Percentiles rank a stretch among this genome's conserved stretches.
phyloP scores from a whole-genome alignment of 1,140 invertebrate genomes.

The Lutraria rhynchaena region DNA sequence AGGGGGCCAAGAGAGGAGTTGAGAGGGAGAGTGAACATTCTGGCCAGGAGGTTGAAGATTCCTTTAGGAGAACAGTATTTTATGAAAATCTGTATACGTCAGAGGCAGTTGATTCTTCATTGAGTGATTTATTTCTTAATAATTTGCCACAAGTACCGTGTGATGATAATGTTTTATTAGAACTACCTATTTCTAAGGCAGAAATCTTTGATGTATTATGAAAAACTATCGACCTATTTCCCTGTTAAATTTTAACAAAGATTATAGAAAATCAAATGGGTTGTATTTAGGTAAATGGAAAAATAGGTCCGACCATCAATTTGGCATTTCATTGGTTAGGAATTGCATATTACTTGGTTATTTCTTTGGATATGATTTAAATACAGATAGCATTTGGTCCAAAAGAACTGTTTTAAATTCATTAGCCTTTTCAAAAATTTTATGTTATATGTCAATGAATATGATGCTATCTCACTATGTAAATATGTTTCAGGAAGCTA shows the following conservation, averaged over 20 bases:
- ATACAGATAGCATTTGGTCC: slow-evolving; percentile 60
- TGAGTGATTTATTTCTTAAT: slow-evolving; percentile 55
- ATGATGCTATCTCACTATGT: slow-evolving; percentile 57
- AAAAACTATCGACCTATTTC: slow-evolving; percentile 67
- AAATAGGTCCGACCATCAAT: slow-evolving; percentile 58
- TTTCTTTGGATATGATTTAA: slow-evolving; percentile 51
- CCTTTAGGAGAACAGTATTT: slow-evolving; percentile 43
- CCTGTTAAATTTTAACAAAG: slow-evolving; percentile 64
- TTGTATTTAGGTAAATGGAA: too few relatives aligned
- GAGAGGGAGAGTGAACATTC: neutral
- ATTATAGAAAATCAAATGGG: slow-evolving; percentile 61
- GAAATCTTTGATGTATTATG: slow-evolving; percentile 56
- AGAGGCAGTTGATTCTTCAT: slow-evolving; percentile 52
- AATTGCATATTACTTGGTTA: slow-evolving; percentile 61
- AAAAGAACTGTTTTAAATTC: slow-evolving; percentile 60
- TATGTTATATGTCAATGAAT: slow-evolving; percentile 55
- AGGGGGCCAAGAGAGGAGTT: neutral
- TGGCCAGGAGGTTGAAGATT: neutral
- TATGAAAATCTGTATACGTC: slow-evolving; percentile 62
- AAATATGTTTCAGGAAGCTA: slow-evolving; percentile 45
- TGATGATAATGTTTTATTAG: slow-evolving; percentile 36
- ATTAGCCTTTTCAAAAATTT: slow-evolving; percentile 59
- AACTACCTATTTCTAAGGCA: slow-evolving; percentile 36
- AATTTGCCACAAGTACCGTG: slow-evolving; percentile 59
- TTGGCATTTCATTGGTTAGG: slow-evolving; percentile 64